These are phyloP conservation scores for Limonius californicus DNA, from an alignment of 1,140 invertebrate genomes.

Conservation along the genomic window DNA sequence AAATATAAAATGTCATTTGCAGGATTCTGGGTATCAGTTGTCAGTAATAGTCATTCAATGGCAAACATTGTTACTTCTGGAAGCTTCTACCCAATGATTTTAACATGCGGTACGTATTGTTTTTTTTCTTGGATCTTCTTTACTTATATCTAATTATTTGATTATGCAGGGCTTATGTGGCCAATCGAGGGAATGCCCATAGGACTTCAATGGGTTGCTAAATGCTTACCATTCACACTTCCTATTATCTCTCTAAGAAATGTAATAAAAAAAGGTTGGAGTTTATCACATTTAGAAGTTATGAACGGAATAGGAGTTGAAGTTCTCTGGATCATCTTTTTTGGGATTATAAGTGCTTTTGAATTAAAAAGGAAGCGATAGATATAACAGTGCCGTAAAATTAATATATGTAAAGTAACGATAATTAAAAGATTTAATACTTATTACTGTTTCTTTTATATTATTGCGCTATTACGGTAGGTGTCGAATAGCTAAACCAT, in stretches of 20 bases:
- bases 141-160: not conserved
- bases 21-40: constrained; percentile 76
- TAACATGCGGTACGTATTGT: constrained; percentile 68
- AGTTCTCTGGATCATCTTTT: constrained; percentile 32
- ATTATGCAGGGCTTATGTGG: constrained; percentile 75
- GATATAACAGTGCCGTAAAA: not conserved
- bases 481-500: no score
- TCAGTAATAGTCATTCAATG: constrained; percentile 70
- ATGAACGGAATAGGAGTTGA: constrained; percentile 33
- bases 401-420: not conserved
- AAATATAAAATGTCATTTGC: constrained; percentile 26
- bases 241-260: constrained; percentile 60
- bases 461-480: no score
- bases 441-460: no score
- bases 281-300: constrained; percentile 31
- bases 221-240: constrained; percentile 62
- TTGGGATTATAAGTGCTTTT: constrained; percentile 30
- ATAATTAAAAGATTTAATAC: not conserved
- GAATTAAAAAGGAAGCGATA: constrained; percentile 37
- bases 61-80: constrained; percentile 82
- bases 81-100: constrained; percentile 81
- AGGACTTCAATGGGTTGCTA: constrained; percentile 54
- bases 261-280: constrained; percentile 51
- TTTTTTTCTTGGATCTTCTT: not conserved
- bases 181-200: constrained; percentile 75